Evolutionary conservation across 2,797 vertebrate genomes (phyloP), one percentile per base, ranked within the genome.

Genomic region (Lindbergichthys nudifrons): DNA sequence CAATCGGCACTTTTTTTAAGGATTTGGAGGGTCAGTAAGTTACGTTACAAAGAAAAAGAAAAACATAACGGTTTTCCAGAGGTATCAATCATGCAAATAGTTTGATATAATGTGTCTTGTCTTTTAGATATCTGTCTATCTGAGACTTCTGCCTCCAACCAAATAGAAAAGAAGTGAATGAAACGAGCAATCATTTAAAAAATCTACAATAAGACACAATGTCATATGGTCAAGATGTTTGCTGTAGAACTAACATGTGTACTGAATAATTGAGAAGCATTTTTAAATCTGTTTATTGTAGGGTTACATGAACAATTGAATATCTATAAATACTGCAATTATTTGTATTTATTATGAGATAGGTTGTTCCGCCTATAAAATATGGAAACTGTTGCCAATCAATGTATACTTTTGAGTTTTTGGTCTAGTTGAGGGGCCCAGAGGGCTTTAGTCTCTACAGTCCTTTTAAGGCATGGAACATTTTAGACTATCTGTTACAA

Each of bases 121-220:
- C 73, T 23, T 68, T 41, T 1, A 50, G 8, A 60, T 15, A 32
- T 54, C 42, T 52, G 36, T 61, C 15, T 36, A 36, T 9, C 3
- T 3, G 32, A 45, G 15, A 48, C 57, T 42, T 65, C 26, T 63
- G 45, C 45, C 63, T 65, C 46, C 15, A 36, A 10, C 8, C 10
- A 64, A 62, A 64, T 15, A 56, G 21, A 79, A 15, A 15, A 43
- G 5, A 48, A 23, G 26, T 41, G n/a, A 19, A 48, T 46, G 12
- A 7, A 6, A 50, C 61, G 32, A 60, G 15, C 23, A 52, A 3
- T 4, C 21, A 60, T 59, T 51, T 2, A 42, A 59, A 43, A 48
- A 6, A 30, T 23, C 64, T 54, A 5, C 23, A 32, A 12, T 64
- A 19, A 64, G 2, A 19, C 14, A 21, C 32, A 51, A 21, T 39